Percentiles rank a stretch among this genome's conserved stretches.
Evolutionary conservation across 2,888 invertebrate genomes (phyloP).

Genomic region (Peribatodes rhomboidaria): DNA sequence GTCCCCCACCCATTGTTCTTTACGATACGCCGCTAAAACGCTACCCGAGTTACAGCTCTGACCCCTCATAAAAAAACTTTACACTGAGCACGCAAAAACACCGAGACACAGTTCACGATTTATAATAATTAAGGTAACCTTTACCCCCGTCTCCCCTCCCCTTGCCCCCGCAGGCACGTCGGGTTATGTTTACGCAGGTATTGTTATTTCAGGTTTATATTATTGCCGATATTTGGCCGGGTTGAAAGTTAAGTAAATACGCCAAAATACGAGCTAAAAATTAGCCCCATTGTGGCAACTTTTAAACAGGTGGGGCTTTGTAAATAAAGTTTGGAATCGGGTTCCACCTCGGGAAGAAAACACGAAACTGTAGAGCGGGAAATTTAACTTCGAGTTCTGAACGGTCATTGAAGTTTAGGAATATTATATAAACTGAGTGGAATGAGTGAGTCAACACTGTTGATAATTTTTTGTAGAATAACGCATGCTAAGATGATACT

Average conservation of each 20-base stretch:
- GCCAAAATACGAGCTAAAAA: slow-evolving; percentile 18
- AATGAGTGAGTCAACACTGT: neutral
- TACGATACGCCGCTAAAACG: slow-evolving; percentile 29
- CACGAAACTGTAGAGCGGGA: slow-evolving; percentile 1
- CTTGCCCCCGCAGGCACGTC: neutral
- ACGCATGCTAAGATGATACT: too few relatives aligned
- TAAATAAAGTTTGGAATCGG: slow-evolving; percentile 23
- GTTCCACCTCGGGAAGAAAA: slow-evolving; percentile 14
- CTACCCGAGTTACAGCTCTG: slow-evolving; percentile 26
- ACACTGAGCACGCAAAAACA: slow-evolving; percentile 31
- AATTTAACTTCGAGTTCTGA: neutral
- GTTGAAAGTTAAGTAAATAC: slow-evolving; percentile 35
- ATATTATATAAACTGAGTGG: neutral
- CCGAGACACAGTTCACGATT: slow-evolving; percentile 37
- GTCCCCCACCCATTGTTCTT: slow-evolving; percentile 23
- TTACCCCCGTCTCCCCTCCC: slow-evolving; percentile 13
- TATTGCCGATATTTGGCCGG: slow-evolving; percentile 36
- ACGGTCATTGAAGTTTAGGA: slow-evolving; percentile 15
- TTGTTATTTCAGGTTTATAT: slow-evolving; percentile 37
- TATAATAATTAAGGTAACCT: slow-evolving; percentile 39
- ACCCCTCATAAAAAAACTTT: slow-evolving; percentile 38
- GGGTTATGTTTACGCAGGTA: slow-evolving; percentile 35
- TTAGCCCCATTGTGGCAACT: slow-evolving; percentile 29
- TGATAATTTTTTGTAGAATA: too few relatives aligned
- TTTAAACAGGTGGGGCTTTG: slow-evolving; percentile 31